Evolutionary conservation across 2,797 vertebrate genomes (phyloP), one percentile per base, ranked within the genome.

Genomic region (Synanceia verrucosa): DNA sequence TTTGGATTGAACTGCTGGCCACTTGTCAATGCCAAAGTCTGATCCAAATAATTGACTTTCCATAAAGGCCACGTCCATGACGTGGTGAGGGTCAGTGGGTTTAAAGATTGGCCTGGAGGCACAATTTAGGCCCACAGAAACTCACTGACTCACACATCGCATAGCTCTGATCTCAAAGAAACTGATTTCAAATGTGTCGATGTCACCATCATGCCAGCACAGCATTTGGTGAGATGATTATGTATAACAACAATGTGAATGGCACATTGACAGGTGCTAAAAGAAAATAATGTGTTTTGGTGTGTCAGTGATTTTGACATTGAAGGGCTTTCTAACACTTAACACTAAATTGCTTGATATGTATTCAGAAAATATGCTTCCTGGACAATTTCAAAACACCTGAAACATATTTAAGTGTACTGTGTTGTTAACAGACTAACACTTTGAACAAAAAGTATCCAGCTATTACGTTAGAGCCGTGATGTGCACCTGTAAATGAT

Each of bases 1-100:
- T 76, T 85, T 90, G 77, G 73, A 80, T 70, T 79, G 73, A 87
- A 78, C 73, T 83, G 65, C 61, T 79, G 70, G 78, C 73, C 66
- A 76, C 53, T 70, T 73, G 58, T 86, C 81, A 81, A 66, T 83
- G 78, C 83, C 75, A 74, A 77, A 75, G 76, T 68, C 72, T 88
- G 85, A 86, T 83, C 78, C 79, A 80, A 84, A 85, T 85, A 87
- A 88, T 78, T 58, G 64, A 77, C 73, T 77, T 79, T 62, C 64
- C 65, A 65, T 79, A 74, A 89, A 88, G 79, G 59, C 65, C 73
- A 64, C n/a, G 23, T 84, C 75, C 33, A 55, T 81, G 75, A 86
- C 44, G 64, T 65, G 65, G 70, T 61, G 65, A 67, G 64, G 70
- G 65, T 81, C 76, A 77, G 79, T 58, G 75, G 68, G 48, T 83